Base-by-base conservation (phyloP, 2,113 vertebrate species). In the Solea senegalensis region DNA sequence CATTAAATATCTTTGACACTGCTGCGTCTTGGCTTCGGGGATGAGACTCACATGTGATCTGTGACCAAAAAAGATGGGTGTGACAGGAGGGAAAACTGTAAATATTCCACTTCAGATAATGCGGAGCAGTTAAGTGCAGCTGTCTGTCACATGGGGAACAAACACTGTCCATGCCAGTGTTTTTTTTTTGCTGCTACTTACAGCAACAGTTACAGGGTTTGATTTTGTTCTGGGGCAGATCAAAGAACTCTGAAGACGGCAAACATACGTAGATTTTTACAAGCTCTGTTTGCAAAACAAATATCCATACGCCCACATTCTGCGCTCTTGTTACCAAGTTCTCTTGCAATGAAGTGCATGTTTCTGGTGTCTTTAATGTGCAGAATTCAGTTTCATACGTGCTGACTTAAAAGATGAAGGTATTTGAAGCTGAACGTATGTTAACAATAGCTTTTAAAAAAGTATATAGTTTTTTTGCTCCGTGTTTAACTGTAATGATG, bases 21-120 rank as follows among this genome's bases (percentile, higher is more conserved):
- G 77, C 34, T 0, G 69, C 53, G 59, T 74, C 75, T 52, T 85
- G 78, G 72, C 74, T 61, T 73, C 40, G 43, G 75, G 21, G 63
- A 79, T 72, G 78, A 83, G 78, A 81, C 69, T 48, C 7, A 46
- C 80, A 58, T 78, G 62, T 74, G 80, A 88, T 69, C 68, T 74
- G 43, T 64, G 68, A 74, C 65, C 74, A 52, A 67, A 83, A 21
- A 75, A 78, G 86, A 80, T 58, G 74, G 74, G 57, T 61, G 65
- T 72, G 65, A 71, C 73, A 45, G 27, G 39, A 64, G 41, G 59
- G 40, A 45, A 72, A 78, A 63, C 40, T 76, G 69, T 78, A 83
- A 79, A 82, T 72, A 74, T 72, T 74, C 53, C 56, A 68, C 15
- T 80, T 77, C 72, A 83, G 77, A 76, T 65, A 72, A 69, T 52